Evolutionary conservation across 2,888 invertebrate species (phyloP).

Genomic region (Serripes groenlandicus): DNA sequence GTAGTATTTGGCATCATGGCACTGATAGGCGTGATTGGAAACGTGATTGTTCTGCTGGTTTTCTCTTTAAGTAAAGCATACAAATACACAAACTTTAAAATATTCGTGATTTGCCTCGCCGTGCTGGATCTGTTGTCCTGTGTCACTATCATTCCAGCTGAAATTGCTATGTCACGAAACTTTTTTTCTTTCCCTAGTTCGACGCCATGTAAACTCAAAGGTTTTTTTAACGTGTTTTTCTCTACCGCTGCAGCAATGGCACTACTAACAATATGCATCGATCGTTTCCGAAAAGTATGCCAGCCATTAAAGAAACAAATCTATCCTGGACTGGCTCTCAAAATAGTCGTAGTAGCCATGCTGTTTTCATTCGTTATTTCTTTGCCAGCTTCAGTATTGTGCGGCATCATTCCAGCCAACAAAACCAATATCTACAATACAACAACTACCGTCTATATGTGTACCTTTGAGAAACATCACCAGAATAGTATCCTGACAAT

Average conservation of each 20-base stretch:
- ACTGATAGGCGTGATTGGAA: slow-evolving; percentile 48
- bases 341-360: slow-evolving; percentile 24
- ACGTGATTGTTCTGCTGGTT: slow-evolving; percentile 40
- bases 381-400: slow-evolving; percentile 49
- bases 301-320: slow-evolving; percentile 59
- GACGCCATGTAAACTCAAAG: slow-evolving; percentile 51
- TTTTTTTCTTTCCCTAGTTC: slow-evolving; percentile 35
- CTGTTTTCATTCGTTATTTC: slow-evolving; percentile 28
- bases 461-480: slow-evolving; percentile 38
- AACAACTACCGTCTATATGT: slow-evolving; percentile 40
- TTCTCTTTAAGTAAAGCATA: slow-evolving; percentile 48
- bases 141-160: slow-evolving; percentile 45
- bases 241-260: slow-evolving; percentile 24
- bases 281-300: slow-evolving; percentile 55
- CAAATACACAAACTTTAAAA: slow-evolving; percentile 50
- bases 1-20: slow-evolving; percentile 37
- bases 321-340: slow-evolving; percentile 41
- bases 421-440: slow-evolving; percentile 23
- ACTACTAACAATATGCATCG: slow-evolving; percentile 49
- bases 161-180: slow-evolving; percentile 43
- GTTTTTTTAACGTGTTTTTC: slow-evolving; percentile 52
- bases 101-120: slow-evolving; percentile 48
- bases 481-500: slow-evolving; percentile 24
- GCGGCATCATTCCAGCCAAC: slow-evolving; percentile 28
- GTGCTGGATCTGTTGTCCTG: slow-evolving; percentile 53